A percentile compares a stretch with the other conserved stretches of the same genome.
These are phyloP conservation scores for Chymomyza procnemis DNA, from an alignment of 2,888 invertebrate genomes.

Conservation along the genomic window DNA sequence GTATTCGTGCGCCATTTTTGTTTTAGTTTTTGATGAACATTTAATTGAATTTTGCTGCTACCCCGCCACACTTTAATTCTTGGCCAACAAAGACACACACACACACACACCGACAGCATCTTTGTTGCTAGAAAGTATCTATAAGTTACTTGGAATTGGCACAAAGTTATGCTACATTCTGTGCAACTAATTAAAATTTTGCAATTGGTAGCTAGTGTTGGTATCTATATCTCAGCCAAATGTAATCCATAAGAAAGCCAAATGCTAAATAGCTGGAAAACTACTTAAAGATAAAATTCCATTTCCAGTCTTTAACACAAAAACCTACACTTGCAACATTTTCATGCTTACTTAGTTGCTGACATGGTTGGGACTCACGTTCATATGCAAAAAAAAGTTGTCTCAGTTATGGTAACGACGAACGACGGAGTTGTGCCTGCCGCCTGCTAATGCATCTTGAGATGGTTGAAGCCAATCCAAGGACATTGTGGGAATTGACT, in stretches of 20 bases:
- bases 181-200: slow-evolving; percentile 64
- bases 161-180: slow-evolving; percentile 50
- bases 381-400: slow-evolving; percentile 19
- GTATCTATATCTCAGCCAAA: too few species aligned
- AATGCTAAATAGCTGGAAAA: neutral
- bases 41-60: slow-evolving; percentile 64
- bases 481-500: neutral
- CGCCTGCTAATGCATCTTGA: neutral
- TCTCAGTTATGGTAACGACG: neutral
- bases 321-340: neutral
- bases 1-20: slow-evolving; percentile 39
- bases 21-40: slow-evolving; percentile 72
- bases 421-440: too few species aligned
- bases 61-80: slow-evolving; percentile 47
- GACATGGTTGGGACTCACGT: neutral
- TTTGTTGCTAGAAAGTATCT: slow-evolving; percentile 20
- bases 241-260: slow-evolving; percentile 25
- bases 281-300: slow-evolving; percentile 1
- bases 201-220: slow-evolving; percentile 51
- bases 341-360: neutral
- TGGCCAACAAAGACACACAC: slow-evolving; percentile 6
- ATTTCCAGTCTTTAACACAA: neutral
- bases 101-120: slow-evolving; percentile 1
- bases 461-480: too few species aligned
- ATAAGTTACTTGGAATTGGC: slow-evolving; percentile 24